A percentile compares a stretch with the other conserved stretches of the same genome.
These are phyloP conservation scores for Phorcus lineatus DNA, from an alignment of 2,888 invertebrate genomes.

Conservation along the genomic window DNA sequence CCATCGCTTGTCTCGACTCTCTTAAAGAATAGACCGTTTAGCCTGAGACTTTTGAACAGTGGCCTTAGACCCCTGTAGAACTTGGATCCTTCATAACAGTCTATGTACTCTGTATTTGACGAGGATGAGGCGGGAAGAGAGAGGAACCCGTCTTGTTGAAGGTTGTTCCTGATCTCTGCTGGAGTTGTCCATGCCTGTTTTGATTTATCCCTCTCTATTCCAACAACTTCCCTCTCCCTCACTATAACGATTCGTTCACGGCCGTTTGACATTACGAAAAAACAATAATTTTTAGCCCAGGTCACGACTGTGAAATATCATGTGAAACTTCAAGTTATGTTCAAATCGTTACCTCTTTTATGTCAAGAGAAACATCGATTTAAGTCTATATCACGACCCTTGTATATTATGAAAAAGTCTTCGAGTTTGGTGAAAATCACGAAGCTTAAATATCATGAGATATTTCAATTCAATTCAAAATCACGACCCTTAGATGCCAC, in stretches of 20 bases:
- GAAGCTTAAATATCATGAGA: too few relatives aligned
- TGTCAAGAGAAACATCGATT: too few relatives aligned
- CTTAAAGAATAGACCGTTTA: constrained; percentile 44
- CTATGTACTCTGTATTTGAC: not conserved
- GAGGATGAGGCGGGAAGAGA: not conserved
- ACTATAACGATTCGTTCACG: not conserved
- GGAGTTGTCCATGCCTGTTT: not conserved
- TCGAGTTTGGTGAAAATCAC: too few relatives aligned
- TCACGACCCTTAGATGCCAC: too few relatives aligned
- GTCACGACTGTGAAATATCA: too few relatives aligned
- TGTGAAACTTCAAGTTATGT: too few relatives aligned
- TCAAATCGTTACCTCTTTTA: too few relatives aligned
- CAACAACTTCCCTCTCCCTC: not conserved
- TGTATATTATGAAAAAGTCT: too few relatives aligned
- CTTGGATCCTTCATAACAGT: not conserved
- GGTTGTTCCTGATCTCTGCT: not conserved
- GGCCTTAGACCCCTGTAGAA: constrained; percentile 33
- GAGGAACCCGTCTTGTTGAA: not conserved
- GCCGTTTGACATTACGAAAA: not conserved
- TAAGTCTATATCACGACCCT: not conserved
- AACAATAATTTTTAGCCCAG: too few relatives aligned
- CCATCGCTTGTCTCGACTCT: constrained; percentile 21
- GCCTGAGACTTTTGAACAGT: constrained; percentile 39
- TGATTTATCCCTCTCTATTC: not conserved
- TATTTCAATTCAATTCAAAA: too few relatives aligned